phyloP scores from a whole-genome alignment of 1,140 invertebrate species.

The Lethrus apterus region DNA sequence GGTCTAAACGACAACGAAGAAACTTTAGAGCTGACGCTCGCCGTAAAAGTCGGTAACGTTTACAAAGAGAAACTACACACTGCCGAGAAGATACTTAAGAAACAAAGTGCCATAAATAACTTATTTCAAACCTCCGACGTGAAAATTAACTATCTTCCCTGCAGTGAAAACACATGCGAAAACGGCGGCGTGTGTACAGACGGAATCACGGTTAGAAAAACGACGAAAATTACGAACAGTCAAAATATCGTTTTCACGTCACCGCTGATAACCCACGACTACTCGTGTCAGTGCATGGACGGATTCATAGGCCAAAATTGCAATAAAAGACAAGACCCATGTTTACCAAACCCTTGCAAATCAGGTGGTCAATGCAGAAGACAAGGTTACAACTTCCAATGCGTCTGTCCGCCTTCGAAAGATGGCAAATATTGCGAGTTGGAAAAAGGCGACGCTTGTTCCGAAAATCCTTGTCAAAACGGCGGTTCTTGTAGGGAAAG shows the following conservation, averaged over 20 bases:
- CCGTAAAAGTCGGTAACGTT: conserved; percentile 44
- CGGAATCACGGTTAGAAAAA: conserved; percentile 59
- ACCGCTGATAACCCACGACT: conserved; percentile 67
- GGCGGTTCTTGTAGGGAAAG: conserved; percentile 84
- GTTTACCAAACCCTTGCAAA: conserved; percentile 82
- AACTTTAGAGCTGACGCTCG: conserved; percentile 64
- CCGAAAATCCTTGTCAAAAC: conserved; percentile 77
- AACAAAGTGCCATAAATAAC: conserved; percentile 54
- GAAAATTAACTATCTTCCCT: conserved; percentile 65
- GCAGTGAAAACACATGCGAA: conserved; percentile 58
- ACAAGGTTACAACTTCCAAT: conserved; percentile 74
- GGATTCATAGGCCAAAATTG: conserved; percentile 73
- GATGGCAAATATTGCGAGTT: conserved; percentile 80
- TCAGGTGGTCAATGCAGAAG: conserved; percentile 72
- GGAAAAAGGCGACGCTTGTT: conserved; percentile 74
- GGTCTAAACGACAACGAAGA: conserved; percentile 58
- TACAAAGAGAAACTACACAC: conserved; percentile 57
- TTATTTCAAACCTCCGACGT: conserved; percentile 52
- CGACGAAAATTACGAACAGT: conserved; percentile 67
- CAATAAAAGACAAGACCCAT: conserved; percentile 80
- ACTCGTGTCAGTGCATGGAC: conserved; percentile 69
- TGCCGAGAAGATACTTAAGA: conserved; percentile 53
- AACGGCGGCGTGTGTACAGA: conserved; percentile 72
- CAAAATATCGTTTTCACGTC: conserved; percentile 71
- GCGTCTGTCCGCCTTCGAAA: conserved; percentile 65